A percentile compares a stretch with the other conserved stretches of the same genome.
These are phyloP conservation scores for Ellobium chinense DNA, from an alignment of 2,888 invertebrate species.

Conservation along the genomic window DNA sequence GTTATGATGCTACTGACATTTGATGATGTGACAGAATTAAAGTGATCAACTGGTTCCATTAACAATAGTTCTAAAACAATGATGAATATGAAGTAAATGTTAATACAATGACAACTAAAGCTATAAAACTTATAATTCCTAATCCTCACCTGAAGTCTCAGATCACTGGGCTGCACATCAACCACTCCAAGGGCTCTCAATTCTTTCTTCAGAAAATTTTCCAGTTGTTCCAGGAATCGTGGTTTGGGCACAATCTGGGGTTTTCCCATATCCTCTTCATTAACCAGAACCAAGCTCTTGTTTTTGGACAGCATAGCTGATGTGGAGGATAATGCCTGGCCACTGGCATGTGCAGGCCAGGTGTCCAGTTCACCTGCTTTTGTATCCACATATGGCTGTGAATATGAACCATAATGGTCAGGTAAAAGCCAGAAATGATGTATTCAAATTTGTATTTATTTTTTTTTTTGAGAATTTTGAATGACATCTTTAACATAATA, in stretches of 20 bases:
- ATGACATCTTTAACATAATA: no score
- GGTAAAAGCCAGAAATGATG: no score
- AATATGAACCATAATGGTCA: not conserved
- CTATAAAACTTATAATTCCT: no score
- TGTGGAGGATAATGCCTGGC: constrained; percentile 66
- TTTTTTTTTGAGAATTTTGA: no score
- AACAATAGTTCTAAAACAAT: no score
- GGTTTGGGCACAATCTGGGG: constrained; percentile 76
- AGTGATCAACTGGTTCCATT: no score
- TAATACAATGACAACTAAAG: no score
- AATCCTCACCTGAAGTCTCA: constrained; percentile 72
- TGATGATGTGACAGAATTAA: no score
- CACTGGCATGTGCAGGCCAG: constrained; percentile 79
- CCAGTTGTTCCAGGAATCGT: constrained; percentile 77
- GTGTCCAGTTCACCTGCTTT: constrained; percentile 75
- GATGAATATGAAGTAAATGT: no score
- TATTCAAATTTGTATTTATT: no score
- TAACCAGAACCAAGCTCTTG: constrained; percentile 72
- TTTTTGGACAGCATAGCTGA: constrained; percentile 73
- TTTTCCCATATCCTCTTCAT: constrained; percentile 73
- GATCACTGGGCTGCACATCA: constrained; percentile 74
- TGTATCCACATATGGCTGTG: constrained; percentile 75
- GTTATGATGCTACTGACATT: no score
- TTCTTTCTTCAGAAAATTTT: constrained; percentile 77
- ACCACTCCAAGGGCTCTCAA: constrained; percentile 73